phyloP scores from a whole-genome alignment of 2,797 vertebrate species.

The Nyctalus aviator region DNA sequence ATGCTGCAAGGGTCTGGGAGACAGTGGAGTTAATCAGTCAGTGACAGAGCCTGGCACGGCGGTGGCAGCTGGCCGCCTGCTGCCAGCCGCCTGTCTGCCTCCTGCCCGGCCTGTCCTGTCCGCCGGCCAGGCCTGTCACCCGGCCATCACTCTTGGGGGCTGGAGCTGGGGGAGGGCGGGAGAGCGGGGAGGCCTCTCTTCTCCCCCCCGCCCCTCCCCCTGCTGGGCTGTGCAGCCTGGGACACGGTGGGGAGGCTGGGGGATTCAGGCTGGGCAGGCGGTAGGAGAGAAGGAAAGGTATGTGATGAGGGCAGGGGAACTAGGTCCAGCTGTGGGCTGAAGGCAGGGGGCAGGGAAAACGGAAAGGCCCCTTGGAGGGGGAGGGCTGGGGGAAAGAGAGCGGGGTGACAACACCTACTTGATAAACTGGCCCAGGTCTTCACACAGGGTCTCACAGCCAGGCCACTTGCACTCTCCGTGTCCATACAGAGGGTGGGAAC shows the following conservation, averaged over 20 bases:
- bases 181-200: not conserved
- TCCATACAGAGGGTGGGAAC: slow-evolving; percentile 97
- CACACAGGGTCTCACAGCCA: slow-evolving; percentile 98
- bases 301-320: not conserved
- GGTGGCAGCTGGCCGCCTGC: slow-evolving; percentile 78
- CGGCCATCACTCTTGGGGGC: slow-evolving; percentile 16
- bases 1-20: slow-evolving; percentile 89
- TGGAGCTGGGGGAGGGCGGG: not conserved
- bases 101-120: slow-evolving; percentile 83
- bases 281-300: not conserved
- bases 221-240: slow-evolving; percentile 17
- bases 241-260: not conserved
- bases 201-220: not conserved
- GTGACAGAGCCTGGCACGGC: slow-evolving; percentile 86
- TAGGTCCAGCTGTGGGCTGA: not conserved
- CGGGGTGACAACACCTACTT: slow-evolving; percentile 91
- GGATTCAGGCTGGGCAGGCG: not conserved
- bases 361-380: not conserved
- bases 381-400: not conserved
- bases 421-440: slow-evolving; percentile 99
- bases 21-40: slow-evolving; percentile 92
- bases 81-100: slow-evolving; percentile 73
- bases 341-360: not conserved
- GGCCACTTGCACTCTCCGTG: slow-evolving; percentile 99
- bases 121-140: not conserved